Conservation (phyloP, 2,888 invertebrate species). For the Leptodirus hochenwartii region DNA sequence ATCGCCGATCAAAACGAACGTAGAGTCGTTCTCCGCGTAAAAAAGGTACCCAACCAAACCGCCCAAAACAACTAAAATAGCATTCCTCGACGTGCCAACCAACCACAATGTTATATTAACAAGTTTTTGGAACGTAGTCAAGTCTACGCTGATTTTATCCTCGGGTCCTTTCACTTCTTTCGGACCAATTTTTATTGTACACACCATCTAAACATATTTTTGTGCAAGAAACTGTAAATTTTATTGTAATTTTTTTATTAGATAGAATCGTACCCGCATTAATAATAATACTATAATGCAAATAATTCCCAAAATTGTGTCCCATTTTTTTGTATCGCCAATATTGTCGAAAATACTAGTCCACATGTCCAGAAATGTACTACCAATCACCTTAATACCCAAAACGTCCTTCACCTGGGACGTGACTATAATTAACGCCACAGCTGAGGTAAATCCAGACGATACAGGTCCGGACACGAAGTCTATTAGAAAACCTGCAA, state of each 20-base stretch:
- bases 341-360: constrained; percentile 50
- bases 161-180: constrained; percentile 20
- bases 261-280: constrained; percentile 43
- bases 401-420: constrained; percentile 77
- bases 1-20: constrained; percentile 51
- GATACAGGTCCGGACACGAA: constrained; percentile 82
- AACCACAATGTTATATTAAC: constrained; percentile 55
- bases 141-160: constrained; percentile 15
- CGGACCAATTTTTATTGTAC: constrained; percentile 43
- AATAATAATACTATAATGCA: constrained; percentile 59
- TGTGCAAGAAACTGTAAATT: background rate
- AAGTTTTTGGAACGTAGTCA: constrained; percentile 18
- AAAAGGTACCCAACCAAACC: constrained; percentile 49
- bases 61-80: constrained; percentile 60
- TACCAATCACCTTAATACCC: constrained; percentile 49
- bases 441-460: constrained; percentile 79
- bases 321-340: constrained; percentile 44
- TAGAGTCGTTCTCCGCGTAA: constrained; percentile 31
- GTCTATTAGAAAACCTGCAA: constrained; percentile 62
- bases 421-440: constrained; percentile 71
- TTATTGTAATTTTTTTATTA: constrained; percentile 1
- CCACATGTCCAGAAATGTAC: constrained; percentile 65
- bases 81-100: constrained; percentile 65
- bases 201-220: constrained; percentile 35
- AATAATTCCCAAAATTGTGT: constrained; percentile 52